phyloP scores from a whole-genome alignment of 2,797 vertebrate genomes.

The Scleropages formosus region DNA sequence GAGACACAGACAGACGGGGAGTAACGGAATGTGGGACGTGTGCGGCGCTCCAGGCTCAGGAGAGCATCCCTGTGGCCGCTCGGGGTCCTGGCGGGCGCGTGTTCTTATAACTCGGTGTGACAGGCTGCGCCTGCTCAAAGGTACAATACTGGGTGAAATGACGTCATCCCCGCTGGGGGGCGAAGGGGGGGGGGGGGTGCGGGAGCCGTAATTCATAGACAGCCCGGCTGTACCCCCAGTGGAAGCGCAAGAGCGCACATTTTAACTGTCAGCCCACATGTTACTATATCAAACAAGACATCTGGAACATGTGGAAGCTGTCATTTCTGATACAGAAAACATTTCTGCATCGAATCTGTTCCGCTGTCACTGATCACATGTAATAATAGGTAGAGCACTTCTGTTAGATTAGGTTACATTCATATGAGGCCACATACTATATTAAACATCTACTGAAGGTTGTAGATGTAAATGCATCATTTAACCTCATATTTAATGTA shows the following conservation, averaged over 20 bases:
- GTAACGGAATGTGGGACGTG: slow-evolving; percentile 22
- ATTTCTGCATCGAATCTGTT: background rate
- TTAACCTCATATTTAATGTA: background rate
- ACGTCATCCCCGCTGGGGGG: too few species aligned
- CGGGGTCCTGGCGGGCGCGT: background rate
- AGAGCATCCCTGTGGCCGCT: background rate
- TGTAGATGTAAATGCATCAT: too few species aligned
- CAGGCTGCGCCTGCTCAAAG: slow-evolving; percentile 11
- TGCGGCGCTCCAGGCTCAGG: too few species aligned
- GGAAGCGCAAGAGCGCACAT: background rate
- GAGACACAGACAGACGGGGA: slow-evolving; percentile 7
- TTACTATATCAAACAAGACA: background rate
- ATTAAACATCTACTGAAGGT: too few species aligned
- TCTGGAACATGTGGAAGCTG: too few species aligned
- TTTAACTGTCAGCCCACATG: background rate
- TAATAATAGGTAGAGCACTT: too few species aligned
- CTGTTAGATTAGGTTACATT: too few species aligned
- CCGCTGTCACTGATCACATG: too few species aligned
- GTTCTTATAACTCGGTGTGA: slow-evolving; percentile 17
- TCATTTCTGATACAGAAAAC: background rate
- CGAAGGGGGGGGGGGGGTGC: background rate
- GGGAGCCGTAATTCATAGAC: background rate
- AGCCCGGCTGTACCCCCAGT: background rate
- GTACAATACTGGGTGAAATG: slow-evolving; percentile 18
- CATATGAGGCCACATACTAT: too few species aligned